Base-by-base conservation (phyloP, 2,797 vertebrate genomes). In the Malurus splendens region DNA sequence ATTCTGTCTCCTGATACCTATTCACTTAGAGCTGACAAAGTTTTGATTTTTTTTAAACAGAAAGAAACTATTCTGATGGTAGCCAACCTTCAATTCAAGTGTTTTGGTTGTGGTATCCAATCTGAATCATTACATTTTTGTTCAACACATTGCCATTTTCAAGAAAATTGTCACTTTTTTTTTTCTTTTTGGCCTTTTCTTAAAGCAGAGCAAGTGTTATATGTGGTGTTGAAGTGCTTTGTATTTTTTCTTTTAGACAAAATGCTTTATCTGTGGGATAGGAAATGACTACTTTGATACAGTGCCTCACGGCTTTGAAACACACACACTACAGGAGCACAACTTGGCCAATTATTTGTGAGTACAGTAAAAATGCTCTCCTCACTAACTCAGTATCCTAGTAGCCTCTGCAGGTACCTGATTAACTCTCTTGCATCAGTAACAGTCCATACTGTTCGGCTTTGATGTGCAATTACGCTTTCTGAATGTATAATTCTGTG, bases 281-380 rank as follows among this genome's bases (percentile, higher is more conserved):
- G 99, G 99, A 82, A 99, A 99, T 14, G 99, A 99, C 92, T 99
- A 99, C 96, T 99, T 99, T 71, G 99, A 99, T 96, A 99, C 99
- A 4, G 99, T 99, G 71, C 99, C 99, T 47, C 99, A 99, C 13
- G 99, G 99, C 95, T 99, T 99, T 94, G 99, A 99, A 96, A 99
- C 99, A 32, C 99, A 99, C 96, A 99, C 99, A 1, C 96, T 99
- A 48, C 99, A 99, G 97, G 99, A 99, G 96, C 99, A 99, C 98
- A 99, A 99, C 96, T 94, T 99, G 93, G 99, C 99, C 94, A 99
- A 99, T 96, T 99, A 99, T 97, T 96, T 99, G 99, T 99, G 94
- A 99, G 99, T 98, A 95, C 25, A 45, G 36, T 24, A 45, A 62
- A 55, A 72, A 51, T 28, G 1, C 68, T 38, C 28, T 76, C 5